These are phyloP conservation scores for Lindbergichthys nudifrons DNA, from an alignment of 2,797 vertebrate genomes.

Conservation along the genomic window DNA sequence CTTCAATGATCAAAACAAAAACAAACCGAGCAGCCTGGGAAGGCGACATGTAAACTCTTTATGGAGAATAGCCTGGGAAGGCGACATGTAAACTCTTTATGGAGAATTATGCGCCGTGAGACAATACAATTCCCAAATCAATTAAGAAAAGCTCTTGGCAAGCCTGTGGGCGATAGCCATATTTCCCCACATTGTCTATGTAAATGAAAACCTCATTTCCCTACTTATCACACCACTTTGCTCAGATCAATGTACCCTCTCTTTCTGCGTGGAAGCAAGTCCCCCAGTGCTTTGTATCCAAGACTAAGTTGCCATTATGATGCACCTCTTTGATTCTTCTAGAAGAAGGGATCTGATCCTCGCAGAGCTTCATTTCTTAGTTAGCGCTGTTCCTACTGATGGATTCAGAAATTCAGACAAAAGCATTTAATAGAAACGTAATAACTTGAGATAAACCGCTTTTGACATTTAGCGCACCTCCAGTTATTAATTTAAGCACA, in stretches of 20 bases:
- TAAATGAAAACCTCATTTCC: constrained; percentile 65
- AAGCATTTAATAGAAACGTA: constrained; percentile 43
- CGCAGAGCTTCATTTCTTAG: constrained; percentile 33
- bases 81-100: constrained; percentile 17
- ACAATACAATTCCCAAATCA: constrained; percentile 50
- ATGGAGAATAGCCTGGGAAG: constrained; percentile 36
- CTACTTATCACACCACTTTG: constrained; percentile 52
- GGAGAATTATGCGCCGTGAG: constrained; percentile 31
- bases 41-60: constrained; percentile 14
- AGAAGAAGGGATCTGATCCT: constrained; percentile 38
- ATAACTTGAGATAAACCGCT: constrained; percentile 46
- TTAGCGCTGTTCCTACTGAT: constrained; percentile 34
- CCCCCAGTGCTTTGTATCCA: constrained; percentile 49
- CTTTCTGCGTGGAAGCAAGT: constrained; percentile 37
- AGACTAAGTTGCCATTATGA: constrained; percentile 43
- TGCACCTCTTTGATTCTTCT: constrained; percentile 44
- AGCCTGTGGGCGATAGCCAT: constrained; percentile 54
- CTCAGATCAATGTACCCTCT: constrained; percentile 55
- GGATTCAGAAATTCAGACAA: constrained; percentile 51
- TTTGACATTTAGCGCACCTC: constrained; percentile 26
- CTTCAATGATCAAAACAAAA: constrained; percentile 7
- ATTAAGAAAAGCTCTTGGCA: constrained; percentile 60
- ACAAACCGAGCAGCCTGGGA: not conserved
- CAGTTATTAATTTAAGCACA: too few relatives aligned
- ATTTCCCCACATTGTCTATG: constrained; percentile 55